Conservation (phyloP, 2,888 invertebrate genomes). For the Ectemnius cavifrons region DNA sequence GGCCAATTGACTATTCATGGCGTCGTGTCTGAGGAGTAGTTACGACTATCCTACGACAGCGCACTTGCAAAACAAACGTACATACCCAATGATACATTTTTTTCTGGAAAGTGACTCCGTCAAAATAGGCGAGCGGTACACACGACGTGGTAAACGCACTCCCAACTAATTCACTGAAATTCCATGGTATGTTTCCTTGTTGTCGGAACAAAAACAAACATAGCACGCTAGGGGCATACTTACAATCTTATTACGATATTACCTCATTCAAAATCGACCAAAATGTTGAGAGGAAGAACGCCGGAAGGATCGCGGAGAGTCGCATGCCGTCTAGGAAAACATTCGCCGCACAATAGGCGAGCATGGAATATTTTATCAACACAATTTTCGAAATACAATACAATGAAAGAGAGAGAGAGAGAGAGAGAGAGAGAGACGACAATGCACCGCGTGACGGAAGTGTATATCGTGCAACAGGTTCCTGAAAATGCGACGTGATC, state of each 20-base stretch:
- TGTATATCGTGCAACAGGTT: slow-evolving; percentile 5
- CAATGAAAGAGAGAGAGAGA: background rate
- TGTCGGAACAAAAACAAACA: too few relatives aligned
- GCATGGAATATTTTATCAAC: background rate
- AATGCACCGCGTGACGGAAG: slow-evolving; percentile 4
- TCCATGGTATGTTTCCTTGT: too few relatives aligned
- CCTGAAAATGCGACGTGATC: background rate
- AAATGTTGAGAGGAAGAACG: background rate
- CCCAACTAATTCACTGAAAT: too few relatives aligned
- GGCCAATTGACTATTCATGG: slow-evolving; percentile 44
- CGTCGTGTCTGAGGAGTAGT: slow-evolving; percentile 11
- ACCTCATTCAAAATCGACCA: too few relatives aligned
- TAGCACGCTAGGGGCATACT: too few relatives aligned
- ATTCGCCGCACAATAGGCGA: background rate
- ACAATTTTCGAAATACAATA: background rate
- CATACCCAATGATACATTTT: background rate
- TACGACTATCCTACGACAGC: slow-evolving; percentile 9
- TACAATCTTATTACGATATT: too few relatives aligned
- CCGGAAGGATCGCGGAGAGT: background rate
- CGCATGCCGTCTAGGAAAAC: background rate
- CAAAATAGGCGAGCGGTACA: background rate
- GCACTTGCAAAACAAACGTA: slow-evolving; percentile 7
- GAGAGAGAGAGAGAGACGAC: background rate
- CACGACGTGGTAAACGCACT: background rate
- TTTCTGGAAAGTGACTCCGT: background rate